Evolutionary conservation across 2,113 vertebrate species (phyloP), one percentile per base, ranked within the genome.

Genomic region (Chaetodon auriga): DNA sequence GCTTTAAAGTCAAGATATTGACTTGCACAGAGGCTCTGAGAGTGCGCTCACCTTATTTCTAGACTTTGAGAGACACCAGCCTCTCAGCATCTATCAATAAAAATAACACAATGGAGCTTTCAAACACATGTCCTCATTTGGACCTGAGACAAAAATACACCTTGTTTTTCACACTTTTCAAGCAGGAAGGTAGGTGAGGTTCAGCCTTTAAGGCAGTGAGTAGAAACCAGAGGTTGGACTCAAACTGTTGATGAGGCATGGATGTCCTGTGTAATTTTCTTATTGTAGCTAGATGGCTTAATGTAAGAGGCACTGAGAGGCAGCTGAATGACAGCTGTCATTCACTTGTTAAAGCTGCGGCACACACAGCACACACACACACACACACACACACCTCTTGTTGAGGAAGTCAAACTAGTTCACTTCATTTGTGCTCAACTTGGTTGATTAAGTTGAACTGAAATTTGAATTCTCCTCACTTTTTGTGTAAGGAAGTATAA

Each of bases 1-100:
- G 75, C 89, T 90, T 88, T 92, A 86, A 92, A 92, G 90, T 86
- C 77, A 23, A 68, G 35, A 78, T 85, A 92, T 87, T 90, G 87
- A 91, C 90, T 92, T 84, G 83, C 85, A 80, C 77, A 72, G 75
- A 83, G 70, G 85, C 87, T 72, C 69, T 43, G 69, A 78, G 75
- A 83, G 69, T 3, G 58, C 62, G 46, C 68, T 85, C 84, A 81
- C 81, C 81, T 86, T 63, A 85, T 83, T 88, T 86, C 75, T 75
- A 73, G 66, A 75, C 79, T 87, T 63, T 87, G 66, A 89, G 49
- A 84, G 75, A 82, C 81, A 81, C 46, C 80, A 86, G 66, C 69
- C 64, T 79, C 71, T 89, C 83, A 76, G 85, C 76, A 78, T 88
- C 83, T 76, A 75, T 92, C 88, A 91, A 86, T 89, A 88, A 82